Conservation (phyloP, 2,888 invertebrate species). For the Graphium colonna region DNA sequence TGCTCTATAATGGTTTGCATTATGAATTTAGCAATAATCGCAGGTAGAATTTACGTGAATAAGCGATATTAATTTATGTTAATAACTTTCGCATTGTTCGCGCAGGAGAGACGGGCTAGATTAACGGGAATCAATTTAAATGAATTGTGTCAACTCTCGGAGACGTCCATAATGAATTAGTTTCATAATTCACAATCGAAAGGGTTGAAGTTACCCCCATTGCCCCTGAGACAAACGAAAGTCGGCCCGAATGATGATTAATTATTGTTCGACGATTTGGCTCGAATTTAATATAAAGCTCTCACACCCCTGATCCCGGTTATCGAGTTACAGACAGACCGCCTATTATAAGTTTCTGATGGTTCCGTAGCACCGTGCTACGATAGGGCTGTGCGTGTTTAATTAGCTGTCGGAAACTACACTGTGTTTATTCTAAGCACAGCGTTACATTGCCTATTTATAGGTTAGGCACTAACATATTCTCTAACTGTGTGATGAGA, state of each 20-base stretch:
- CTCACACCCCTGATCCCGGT: no score
- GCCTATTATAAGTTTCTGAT: no score
- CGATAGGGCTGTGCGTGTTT: no score
- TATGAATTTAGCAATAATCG: no score
- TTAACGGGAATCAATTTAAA: slow-evolving; percentile 73
- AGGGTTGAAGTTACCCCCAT: slow-evolving; percentile 62
- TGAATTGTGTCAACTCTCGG: slow-evolving; percentile 67
- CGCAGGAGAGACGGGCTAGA: slow-evolving; percentile 41
- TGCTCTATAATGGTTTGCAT: no score
- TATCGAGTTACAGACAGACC: no score
- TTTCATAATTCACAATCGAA: slow-evolving; percentile 77
- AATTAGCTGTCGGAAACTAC: no score
- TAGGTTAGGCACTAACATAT: no score
- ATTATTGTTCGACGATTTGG: slow-evolving; percentile 74
- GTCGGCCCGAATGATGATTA: slow-evolving; percentile 71
- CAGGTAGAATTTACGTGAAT: slow-evolving; percentile 33
- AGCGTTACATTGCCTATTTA: no score
- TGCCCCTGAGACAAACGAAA: slow-evolving; percentile 67
- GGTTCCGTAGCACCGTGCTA: no score
- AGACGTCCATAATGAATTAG: slow-evolving; percentile 74
- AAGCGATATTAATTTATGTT: slow-evolving; percentile 71
- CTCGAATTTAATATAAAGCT: slow-evolving; percentile 39
- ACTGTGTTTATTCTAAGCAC: no score
- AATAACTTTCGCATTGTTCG: slow-evolving; percentile 41
- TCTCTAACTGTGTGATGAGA: no score